Evolutionary conservation across 1,140 invertebrate species (phyloP).

Genomic region (Cyclargus thomasi): DNA sequence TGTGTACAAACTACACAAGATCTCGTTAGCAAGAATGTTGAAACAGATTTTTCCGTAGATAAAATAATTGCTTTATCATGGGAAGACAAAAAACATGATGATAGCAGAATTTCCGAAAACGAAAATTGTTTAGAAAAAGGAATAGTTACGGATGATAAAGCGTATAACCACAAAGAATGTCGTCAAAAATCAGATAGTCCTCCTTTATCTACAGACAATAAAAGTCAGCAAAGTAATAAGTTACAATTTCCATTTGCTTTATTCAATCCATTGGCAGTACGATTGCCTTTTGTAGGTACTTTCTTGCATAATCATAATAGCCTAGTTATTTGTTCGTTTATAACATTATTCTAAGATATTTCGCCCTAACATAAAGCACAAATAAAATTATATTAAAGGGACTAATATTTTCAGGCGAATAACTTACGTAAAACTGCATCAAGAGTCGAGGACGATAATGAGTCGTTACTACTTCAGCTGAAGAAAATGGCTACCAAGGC

Average conservation of each 20-base stretch:
- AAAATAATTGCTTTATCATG: conserved; percentile 25
- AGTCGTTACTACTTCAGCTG: conserved; percentile 91
- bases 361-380: not conserved
- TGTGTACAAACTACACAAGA: conserved; percentile 40
- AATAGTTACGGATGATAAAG: conserved; percentile 22
- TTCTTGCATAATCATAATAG: conserved; percentile 25
- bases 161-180: conserved; percentile 23
- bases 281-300: conserved; percentile 71
- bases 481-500: conserved; percentile 94
- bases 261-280: conserved; percentile 67
- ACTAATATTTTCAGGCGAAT: conserved; percentile 81
- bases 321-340: conserved; percentile 18
- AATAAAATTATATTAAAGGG: conserved; percentile 49
- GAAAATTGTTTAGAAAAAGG: conserved; percentile 24
- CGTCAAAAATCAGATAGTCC: conserved; percentile 63
- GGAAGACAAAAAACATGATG: conserved; percentile 23
- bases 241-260: conserved; percentile 58
- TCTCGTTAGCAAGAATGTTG: conserved; percentile 35
- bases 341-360: conserved; percentile 16
- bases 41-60: not conserved
- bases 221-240: conserved; percentile 34
- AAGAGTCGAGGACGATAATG: conserved; percentile 94
- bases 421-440: conserved; percentile 90
- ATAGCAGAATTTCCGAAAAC: conserved; percentile 30
- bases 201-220: conserved; percentile 60